Evolutionary conservation across 2,888 invertebrate species (phyloP), one percentile per base, ranked within the genome.

Genomic region (Drosophila borealis): DNA sequence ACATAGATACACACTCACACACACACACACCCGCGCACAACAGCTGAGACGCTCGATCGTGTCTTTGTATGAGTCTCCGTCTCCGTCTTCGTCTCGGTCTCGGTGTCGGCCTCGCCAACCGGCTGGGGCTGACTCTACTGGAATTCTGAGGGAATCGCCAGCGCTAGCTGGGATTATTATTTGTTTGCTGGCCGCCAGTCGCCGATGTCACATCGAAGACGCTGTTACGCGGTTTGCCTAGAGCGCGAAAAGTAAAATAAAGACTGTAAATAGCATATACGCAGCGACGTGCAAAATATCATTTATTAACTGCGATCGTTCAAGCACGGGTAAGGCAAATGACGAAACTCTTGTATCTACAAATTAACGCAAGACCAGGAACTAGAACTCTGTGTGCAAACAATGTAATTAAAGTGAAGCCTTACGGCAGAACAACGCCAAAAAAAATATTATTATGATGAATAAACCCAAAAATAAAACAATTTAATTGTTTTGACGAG

Each of bases 171-270:
- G 83, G 82, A 82, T 85, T 75, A 81, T 72, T 79, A 51, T 69
- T 83, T 79, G 80, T 62, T 86, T 68, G 77, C 64, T 84, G 80
- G 68, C 66, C 67, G 83, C 75, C 88, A 83, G 83, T 83, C 80
- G 86, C 75, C 85, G 80, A 80, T 85, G 80, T 81, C 85, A 77
- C 85, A 70, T 85, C 85, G 84, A 81, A 83, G 82, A 85, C 82
- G 85, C 57, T 66, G 88, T 77, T 64, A 68, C 76, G 74, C 74
- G 84, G 55, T 79, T 56, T 65, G 21, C 60, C 36, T 54, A 25
- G 39, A 75, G 77, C 67, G 85, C 83, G 69, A 70, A 44, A 63
- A 25, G 11, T 8, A 11, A 19, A 39, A 44, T 10, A 8, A 21
- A n/a, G 41, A 49, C 14, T 46, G 9, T 34, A 14, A 19, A 33